phyloP scores from a whole-genome alignment of 2,888 invertebrate genomes.

The Podabrus alpinus region DNA sequence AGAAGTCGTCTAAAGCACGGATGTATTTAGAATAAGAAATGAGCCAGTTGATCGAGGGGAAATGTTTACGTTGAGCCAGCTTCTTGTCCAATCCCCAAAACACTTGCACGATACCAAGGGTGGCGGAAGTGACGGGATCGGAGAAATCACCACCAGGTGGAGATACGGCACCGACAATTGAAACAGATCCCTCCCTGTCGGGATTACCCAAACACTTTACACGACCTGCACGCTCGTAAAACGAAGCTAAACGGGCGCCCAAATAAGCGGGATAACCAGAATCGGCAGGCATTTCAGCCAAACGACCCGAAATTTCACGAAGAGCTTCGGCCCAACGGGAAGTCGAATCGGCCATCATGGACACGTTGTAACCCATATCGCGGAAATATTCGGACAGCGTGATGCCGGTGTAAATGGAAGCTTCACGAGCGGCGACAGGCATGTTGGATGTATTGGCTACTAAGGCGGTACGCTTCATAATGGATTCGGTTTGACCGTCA shows the following conservation, averaged over 20 bases:
- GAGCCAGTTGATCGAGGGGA: constrained; percentile 99
- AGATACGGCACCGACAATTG: constrained; percentile 99
- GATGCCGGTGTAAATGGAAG: constrained; percentile 99
- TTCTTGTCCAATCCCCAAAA: constrained; percentile 99
- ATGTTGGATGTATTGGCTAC: constrained; percentile 99
- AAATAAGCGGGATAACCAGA: constrained; percentile 98
- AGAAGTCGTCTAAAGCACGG: constrained; percentile 97
- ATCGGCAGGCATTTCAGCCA: constrained; percentile 99
- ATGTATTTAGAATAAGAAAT: constrained; percentile 97
- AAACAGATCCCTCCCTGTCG: constrained; percentile 97
- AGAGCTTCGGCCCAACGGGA: constrained; percentile 99
- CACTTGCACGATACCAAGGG: constrained; percentile 94
- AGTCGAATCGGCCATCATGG: constrained; percentile 99
- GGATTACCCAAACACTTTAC: constrained; percentile 98
- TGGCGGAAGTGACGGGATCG: constrained; percentile 99
- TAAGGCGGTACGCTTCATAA: constrained; percentile 99
- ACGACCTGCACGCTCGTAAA: constrained; percentile 98
- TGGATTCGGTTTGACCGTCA: constrained; percentile 94
- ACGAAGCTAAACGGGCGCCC: constrained; percentile 96
- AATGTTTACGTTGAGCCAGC: constrained; percentile 98
- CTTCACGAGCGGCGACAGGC: constrained; percentile 99
- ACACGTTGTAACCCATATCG: constrained; percentile 99
- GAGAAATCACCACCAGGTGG: constrained; percentile 99
- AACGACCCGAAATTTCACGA: constrained; percentile 96
- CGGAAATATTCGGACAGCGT: constrained; percentile 99